A percentile compares a stretch with the other conserved stretches of the same genome.
phyloP scores from a whole-genome alignment of 2,888 invertebrate genomes.

The Chironomus tentans region DNA sequence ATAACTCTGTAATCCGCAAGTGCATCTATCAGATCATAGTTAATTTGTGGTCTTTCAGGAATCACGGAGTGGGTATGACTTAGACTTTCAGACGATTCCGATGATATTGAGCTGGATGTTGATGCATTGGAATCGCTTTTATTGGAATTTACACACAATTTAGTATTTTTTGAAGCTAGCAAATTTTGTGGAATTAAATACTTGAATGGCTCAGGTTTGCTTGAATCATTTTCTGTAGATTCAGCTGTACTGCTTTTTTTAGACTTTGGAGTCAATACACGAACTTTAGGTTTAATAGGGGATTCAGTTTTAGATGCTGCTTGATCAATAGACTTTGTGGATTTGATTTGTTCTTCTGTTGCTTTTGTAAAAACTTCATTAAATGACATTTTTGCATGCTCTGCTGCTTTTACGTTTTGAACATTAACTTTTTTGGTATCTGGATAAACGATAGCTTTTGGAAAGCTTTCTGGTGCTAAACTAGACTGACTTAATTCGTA shows the following conservation, averaged over 20 bases:
- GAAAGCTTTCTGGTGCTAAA: neutral
- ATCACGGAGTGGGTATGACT: neutral
- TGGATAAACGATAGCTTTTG: neutral
- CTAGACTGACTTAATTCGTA: too few species aligned
- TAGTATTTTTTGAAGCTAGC: neutral
- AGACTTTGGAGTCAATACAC: neutral
- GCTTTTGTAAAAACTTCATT: neutral
- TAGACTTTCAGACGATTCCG: neutral
- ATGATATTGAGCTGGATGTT: neutral
- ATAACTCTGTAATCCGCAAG: constrained; percentile 1
- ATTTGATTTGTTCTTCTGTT: neutral
- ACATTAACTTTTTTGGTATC: neutral
- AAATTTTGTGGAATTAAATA: constrained; percentile 11
- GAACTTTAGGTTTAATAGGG: neutral
- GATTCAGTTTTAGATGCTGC: neutral
- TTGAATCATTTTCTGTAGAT: neutral
- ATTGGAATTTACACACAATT: neutral
- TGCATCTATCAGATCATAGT: neutral
- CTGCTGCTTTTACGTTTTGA: neutral
- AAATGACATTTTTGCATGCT: neutral
- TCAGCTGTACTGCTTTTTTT: neutral
- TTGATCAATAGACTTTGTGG: neutral
- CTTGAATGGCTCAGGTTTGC: neutral
- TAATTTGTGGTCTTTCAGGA: neutral
- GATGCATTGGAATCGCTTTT: neutral